Evolutionary conservation across 2,113 vertebrate species (phyloP), one percentile per base, ranked within the genome.

Genomic region (Muntiacus reevesi): DNA sequence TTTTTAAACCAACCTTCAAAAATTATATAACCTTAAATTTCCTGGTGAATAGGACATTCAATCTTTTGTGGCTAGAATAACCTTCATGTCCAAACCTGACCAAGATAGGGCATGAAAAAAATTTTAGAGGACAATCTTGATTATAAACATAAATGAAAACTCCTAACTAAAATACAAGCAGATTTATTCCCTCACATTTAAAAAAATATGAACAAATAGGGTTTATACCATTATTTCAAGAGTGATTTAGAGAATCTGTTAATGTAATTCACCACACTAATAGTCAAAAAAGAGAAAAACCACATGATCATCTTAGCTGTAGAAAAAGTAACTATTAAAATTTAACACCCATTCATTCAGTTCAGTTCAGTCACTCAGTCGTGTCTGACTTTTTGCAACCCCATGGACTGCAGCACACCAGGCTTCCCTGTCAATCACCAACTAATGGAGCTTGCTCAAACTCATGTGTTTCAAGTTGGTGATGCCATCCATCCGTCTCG

Each of bases 231-330:
- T 84, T 76, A 87, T 91, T 95, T 95, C 33, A 85, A 95, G 36
- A 88, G 59, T 67, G n/a, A 33, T 43, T 96, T 87, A 76, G n/a
- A 82, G 12, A 67, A 60, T 47, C 74, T 83, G 40, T 84, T 97
- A 67, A 90, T 87, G 11, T 93, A 87, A 90, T 87, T 93, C 30
- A 94, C n/a, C 64, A 96, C n/a, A 74, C 78, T 85, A 97, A 55
- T 50, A 93, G 95, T 59, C 52, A 67, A 91, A 95, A 93, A 90
- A 50, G 4, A 84, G 82, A 57, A 91, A 95, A 96, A 57, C 2
- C 55, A 87, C 52, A 27, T 43, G 71, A 87, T 76, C 55, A 59
- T 83, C 21, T 93, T 84, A 67, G 47, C 43, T 93, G 40, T 82
- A 91, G 55, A 87, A 78, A 83, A 88, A 87, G 13, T 23, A 93